These are phyloP conservation scores for Acanthurus tractus DNA, from an alignment of 2,797 vertebrate species.

Conservation along the genomic window DNA sequence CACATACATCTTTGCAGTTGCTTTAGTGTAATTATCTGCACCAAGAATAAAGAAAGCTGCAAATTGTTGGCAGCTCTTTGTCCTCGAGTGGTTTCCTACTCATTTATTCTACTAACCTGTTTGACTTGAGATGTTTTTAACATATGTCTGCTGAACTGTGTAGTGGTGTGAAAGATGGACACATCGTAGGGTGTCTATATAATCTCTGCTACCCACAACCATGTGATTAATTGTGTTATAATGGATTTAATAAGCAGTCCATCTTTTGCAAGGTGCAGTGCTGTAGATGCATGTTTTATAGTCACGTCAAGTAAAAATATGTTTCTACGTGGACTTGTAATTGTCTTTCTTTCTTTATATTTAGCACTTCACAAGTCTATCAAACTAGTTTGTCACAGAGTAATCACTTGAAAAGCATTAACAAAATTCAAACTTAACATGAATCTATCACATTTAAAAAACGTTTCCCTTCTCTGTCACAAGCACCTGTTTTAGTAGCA, in stretches of 20 bases:
- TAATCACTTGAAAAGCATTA: neutral
- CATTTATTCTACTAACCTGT: neutral
- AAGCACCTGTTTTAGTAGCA: slow-evolving; percentile 39
- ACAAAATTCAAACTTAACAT: slow-evolving; percentile 2
- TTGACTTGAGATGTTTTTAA: neutral
- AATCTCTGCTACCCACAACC: neutral
- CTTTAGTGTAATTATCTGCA: neutral
- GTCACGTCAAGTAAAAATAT: neutral
- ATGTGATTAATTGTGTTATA: neutral
- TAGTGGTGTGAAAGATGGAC: neutral
- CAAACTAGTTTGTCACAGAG: neutral
- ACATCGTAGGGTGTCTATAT: neutral
- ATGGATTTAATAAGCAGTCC: neutral
- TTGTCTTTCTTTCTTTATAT: neutral
- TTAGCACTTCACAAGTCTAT: neutral
- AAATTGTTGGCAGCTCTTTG: too few species aligned
- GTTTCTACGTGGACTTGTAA: neutral
- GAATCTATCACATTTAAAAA: neutral
- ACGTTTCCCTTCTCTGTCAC: neutral
- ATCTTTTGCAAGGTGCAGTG: neutral
- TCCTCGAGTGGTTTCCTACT: neutral
- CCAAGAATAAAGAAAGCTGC: neutral
- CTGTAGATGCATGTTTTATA: neutral
- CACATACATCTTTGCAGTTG: neutral
- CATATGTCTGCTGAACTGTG: neutral